A percentile compares a stretch with the other conserved stretches of the same genome.
These are phyloP conservation scores for Rhynchopsitta pachyrhyncha DNA, from an alignment of 2,113 vertebrate species.

Conservation along the genomic window DNA sequence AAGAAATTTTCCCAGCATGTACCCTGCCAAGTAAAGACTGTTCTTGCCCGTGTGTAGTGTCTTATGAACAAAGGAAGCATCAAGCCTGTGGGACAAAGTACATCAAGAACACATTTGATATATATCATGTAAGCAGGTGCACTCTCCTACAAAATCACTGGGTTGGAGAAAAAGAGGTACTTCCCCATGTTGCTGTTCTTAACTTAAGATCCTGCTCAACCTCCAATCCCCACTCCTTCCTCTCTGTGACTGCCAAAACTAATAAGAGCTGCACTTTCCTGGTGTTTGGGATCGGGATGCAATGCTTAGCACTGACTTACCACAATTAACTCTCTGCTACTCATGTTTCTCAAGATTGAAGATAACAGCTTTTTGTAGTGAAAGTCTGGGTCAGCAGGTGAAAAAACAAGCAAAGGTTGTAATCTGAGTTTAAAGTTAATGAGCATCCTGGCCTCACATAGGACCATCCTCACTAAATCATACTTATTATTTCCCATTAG, in stretches of 20 bases:
- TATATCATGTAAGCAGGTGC: rapidly evolving
- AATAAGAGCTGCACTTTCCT: neutral
- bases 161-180: neutral
- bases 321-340: neutral
- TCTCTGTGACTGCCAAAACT: neutral
- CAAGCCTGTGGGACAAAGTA: neutral
- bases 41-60: neutral
- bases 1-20: neutral
- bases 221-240: neutral
- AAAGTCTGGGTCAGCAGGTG: neutral
- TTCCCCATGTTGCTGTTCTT: neutral
- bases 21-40: neutral
- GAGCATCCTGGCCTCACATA: neutral
- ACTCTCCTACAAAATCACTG: neutral
- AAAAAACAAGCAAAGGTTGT: neutral
- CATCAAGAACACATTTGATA: neutral
- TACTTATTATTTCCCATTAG: neutral
- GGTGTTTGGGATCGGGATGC: neutral
- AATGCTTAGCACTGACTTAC: neutral
- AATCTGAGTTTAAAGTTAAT: neutral
- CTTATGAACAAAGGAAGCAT: neutral
- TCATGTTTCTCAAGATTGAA: neutral
- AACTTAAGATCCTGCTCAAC: neutral
- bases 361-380: neutral
- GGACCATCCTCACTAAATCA: neutral